A percentile compares a stretch with the other conserved stretches of the same genome.
Evolutionary conservation across 2,888 invertebrate genomes (phyloP).

Genomic region (Saturnia japonica): DNA sequence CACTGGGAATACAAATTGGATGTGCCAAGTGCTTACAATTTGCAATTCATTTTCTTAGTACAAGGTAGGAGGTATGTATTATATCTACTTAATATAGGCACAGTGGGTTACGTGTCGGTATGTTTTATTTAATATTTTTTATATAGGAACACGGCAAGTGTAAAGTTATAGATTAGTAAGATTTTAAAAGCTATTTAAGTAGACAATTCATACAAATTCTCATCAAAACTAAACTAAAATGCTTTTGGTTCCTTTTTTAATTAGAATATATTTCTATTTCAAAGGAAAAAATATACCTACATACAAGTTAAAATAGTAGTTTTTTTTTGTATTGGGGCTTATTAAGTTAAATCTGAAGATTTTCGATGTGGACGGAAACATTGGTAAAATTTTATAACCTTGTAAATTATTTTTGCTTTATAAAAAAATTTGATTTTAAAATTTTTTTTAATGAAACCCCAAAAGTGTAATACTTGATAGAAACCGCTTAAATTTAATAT

Average conservation of each 20-base stretch:
- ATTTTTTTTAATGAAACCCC: neutral
- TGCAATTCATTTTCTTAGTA: neutral
- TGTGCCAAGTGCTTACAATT: neutral
- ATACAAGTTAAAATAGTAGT: too few relatives aligned
- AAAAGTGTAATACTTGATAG: neutral
- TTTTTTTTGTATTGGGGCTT: neutral
- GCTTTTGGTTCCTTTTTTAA: too few relatives aligned
- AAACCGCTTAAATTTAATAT: neutral
- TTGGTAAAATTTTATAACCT: neutral
- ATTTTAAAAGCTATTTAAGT: neutral
- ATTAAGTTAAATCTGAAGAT: neutral
- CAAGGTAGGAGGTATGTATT: too few relatives aligned
- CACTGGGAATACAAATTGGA: constrained; percentile 4
- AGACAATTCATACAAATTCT: neutral
- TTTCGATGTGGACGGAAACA: neutral
- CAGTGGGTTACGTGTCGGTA: constrained; percentile 1
- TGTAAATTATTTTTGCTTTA: neutral
- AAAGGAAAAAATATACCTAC: too few relatives aligned
- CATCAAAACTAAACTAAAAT: neutral
- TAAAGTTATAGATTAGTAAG: neutral
- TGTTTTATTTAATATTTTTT: constrained; percentile 1
- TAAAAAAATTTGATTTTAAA: neutral
- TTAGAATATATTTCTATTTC: too few relatives aligned
- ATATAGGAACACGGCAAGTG: neutral
- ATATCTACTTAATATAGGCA: neutral